phyloP scores from a whole-genome alignment of 1,140 invertebrate species.

The Pentalonia nigronervosa region DNA sequence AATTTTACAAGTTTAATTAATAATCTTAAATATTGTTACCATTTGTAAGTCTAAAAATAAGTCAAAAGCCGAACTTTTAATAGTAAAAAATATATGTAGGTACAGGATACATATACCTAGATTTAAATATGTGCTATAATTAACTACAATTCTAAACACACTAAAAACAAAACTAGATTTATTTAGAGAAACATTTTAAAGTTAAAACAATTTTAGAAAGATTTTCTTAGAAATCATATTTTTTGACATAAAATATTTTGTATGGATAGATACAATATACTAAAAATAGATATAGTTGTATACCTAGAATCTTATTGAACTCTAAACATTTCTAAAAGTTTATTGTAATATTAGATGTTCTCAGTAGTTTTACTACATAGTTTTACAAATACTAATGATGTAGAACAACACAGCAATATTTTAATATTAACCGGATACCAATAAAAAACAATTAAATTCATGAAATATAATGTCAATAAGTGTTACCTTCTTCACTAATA shows the following conservation, averaged over 20 bases:
- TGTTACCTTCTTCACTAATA: conserved; percentile 62
- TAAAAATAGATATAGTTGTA: background rate
- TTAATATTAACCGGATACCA: background rate
- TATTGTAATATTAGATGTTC: background rate
- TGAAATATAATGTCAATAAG: background rate
- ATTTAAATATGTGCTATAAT: no score
- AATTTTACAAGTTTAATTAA: background rate
- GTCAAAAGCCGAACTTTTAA: background rate
- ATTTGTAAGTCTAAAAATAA: background rate
- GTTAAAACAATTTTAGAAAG: background rate
- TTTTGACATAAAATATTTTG: background rate
- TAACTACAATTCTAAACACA: background rate
- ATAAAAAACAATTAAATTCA: background rate
- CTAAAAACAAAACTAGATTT: background rate
- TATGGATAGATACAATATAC: background rate
- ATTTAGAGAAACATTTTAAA: background rate
- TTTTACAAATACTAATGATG: background rate
- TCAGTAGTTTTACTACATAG: background rate
- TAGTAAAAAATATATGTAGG: background rate
- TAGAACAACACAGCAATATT: background rate
- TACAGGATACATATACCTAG: no score
- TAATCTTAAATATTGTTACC: background rate
- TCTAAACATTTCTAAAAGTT: background rate
- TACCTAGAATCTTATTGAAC: background rate
- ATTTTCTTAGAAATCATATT: background rate